Percentiles rank a stretch among this genome's conserved stretches.
phyloP scores from a whole-genome alignment of 2,888 invertebrate species.

The Elegia similella region DNA sequence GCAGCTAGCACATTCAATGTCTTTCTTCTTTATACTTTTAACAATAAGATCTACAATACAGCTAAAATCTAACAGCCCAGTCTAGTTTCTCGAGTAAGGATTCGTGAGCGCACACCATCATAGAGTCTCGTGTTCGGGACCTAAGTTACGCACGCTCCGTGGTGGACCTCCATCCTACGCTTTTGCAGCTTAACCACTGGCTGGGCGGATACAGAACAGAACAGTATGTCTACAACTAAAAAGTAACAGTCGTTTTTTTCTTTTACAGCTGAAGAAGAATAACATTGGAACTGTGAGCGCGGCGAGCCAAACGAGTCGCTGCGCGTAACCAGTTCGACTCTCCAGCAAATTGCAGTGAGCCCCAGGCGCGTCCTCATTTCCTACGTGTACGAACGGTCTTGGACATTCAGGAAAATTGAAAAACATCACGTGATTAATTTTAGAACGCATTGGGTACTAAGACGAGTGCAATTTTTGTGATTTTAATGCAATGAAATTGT shows the following conservation, averaged over 20 bases:
- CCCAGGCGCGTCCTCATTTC: neutral
- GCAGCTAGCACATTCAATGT: no score
- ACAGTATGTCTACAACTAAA: neutral
- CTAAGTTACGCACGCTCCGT: no score
- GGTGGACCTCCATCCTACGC: no score
- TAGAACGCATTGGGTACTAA: neutral
- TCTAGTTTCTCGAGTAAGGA: no score
- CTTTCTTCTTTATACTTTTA: no score
- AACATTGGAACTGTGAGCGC: constrained; percentile 6
- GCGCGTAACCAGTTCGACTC: constrained; percentile 1
- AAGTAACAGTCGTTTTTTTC: neutral
- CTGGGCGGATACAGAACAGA: no score
- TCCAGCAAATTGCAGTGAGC: neutral
- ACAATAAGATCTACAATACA: no score
- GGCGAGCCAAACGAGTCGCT: neutral
- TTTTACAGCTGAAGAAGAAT: constrained; percentile 15
- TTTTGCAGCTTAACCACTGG: no score
- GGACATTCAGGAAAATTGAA: neutral
- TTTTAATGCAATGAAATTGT: neutral
- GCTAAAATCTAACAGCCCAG: no score
- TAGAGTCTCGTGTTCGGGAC: no score
- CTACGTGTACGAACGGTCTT: neutral
- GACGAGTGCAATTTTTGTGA: no score
- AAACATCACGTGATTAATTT: neutral
- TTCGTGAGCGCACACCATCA: no score